A percentile compares a stretch with the other conserved stretches of the same genome.
Evolutionary conservation across 2,888 invertebrate genomes (phyloP).

Genomic region (Hedya salicella): DNA sequence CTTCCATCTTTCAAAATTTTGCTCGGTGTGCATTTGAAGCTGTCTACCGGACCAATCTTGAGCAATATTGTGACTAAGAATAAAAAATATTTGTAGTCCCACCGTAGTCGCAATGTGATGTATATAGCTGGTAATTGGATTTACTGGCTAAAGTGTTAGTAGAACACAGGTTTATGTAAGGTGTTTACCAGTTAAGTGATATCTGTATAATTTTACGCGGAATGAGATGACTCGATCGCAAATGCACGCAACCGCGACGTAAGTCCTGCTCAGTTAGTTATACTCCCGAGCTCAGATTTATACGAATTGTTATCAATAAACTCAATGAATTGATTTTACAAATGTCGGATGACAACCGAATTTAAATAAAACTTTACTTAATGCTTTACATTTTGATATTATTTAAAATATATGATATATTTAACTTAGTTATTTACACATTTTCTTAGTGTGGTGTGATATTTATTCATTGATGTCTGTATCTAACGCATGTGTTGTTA

Average conservation of each 20-base stretch:
- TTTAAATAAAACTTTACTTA: constrained; percentile 25
- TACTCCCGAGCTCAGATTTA: constrained; percentile 29
- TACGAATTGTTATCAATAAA: constrained; percentile 23
- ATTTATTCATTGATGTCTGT: constrained; percentile 29
- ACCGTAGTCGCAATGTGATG: background rate
- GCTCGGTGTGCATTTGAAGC: no score
- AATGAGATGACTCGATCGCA: constrained; percentile 2
- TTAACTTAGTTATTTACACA: constrained; percentile 9
- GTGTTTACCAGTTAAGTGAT: constrained; percentile 8
- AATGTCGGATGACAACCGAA: constrained; percentile 25
- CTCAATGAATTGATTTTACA: constrained; percentile 28
- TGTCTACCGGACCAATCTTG: no score
- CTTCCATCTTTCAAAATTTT: no score
- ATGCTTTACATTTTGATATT: constrained; percentile 37
- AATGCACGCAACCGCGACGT: constrained; percentile 22
- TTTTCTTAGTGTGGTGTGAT: constrained; percentile 28
- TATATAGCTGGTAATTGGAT: background rate
- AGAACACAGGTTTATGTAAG: background rate
- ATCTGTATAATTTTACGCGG: constrained; percentile 9
- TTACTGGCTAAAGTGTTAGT: background rate
- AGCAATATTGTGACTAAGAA: background rate
- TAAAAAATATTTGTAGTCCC: background rate
- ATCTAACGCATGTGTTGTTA: constrained; percentile 44
- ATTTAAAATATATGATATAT: constrained; percentile 9
- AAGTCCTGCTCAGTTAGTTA: constrained; percentile 25